Conservation (phyloP, 2,888 invertebrate species). For the Liodrosophila aerea region DNA sequence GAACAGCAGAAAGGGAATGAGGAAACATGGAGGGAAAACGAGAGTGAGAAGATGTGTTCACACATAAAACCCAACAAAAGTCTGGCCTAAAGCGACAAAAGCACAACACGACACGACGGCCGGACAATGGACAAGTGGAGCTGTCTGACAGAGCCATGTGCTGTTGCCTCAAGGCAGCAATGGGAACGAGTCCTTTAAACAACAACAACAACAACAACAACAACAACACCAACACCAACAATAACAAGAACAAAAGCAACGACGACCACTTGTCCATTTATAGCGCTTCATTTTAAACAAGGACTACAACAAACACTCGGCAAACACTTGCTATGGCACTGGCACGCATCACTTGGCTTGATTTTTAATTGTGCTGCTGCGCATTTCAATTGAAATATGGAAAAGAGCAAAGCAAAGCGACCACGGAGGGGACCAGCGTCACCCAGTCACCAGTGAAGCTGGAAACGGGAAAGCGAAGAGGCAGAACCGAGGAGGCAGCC, state of each 20-base stretch:
- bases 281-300: conserved; percentile 62
- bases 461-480: not conserved
- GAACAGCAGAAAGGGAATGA: not conserved
- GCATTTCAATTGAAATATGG: conserved; percentile 63
- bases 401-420: conserved; percentile 45
- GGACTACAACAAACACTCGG: conserved; percentile 35
- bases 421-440: conserved; percentile 24
- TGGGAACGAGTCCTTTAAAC: conserved; percentile 1
- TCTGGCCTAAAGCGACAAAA: conserved; percentile 48
- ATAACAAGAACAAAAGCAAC: conserved; percentile 14
- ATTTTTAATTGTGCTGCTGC: conserved; percentile 67
- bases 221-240: conserved; percentile 29
- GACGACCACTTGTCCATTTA: conserved; percentile 54
- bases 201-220: conserved; percentile 15
- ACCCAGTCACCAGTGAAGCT: too few relatives aligned
- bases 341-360: conserved; percentile 61
- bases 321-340: conserved; percentile 50
- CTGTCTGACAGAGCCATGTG: conserved; percentile 55
- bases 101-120: conserved; percentile 35
- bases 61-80: conserved; percentile 47
- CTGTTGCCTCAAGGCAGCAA: conserved; percentile 43
- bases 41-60: conserved; percentile 29
- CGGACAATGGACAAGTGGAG: conserved; percentile 22
- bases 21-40: not conserved
- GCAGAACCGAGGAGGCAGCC: conserved; percentile 9